These are phyloP conservation scores for Gambusia affinis DNA, from an alignment of 2,113 vertebrate genomes.

Conservation along the genomic window DNA sequence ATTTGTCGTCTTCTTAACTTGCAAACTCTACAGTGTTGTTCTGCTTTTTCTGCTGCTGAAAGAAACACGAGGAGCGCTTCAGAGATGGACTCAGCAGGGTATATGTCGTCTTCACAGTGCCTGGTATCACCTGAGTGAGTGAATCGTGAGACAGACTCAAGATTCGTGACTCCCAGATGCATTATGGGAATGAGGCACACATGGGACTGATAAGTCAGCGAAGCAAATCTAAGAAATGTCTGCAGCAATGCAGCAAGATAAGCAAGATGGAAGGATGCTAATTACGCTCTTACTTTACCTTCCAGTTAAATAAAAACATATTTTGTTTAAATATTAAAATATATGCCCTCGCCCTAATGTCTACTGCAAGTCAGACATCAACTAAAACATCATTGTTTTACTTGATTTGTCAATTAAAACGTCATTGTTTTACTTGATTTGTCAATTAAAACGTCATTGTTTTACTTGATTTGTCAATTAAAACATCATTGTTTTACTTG, in stretches of 20 bases:
- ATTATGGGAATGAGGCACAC: constrained; percentile 22
- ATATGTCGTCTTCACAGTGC: constrained; percentile 5
- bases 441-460: too few relatives aligned
- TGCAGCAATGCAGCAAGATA: not conserved
- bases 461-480: too few relatives aligned
- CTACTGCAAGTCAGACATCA: too few relatives aligned
- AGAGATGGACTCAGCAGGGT: constrained; percentile 6
- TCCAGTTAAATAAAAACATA: not conserved
- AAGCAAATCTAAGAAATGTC: constrained; percentile 4
- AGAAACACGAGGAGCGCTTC: constrained; percentile 9
- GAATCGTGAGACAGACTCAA: constrained; percentile 47
- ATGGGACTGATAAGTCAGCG: not conserved
- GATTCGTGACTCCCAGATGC: constrained; percentile 8
- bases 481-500: too few relatives aligned
- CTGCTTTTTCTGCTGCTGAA: not conserved
- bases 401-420: too few relatives aligned
- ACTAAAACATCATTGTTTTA: too few relatives aligned
- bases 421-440: too few relatives aligned
- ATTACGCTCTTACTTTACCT: not conserved
- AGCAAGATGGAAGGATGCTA: not conserved
- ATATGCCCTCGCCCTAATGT: too few relatives aligned
- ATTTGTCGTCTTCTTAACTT: not conserved
- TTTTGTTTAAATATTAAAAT: not conserved
- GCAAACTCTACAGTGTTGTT: too few relatives aligned
- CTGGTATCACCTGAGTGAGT: constrained; percentile 36